Evolutionary conservation across 35 echinoderm and acorn worm genomes (phyloP), one percentile per base, ranked within the genome.

Genomic region (Lytechinus pictus): DNA sequence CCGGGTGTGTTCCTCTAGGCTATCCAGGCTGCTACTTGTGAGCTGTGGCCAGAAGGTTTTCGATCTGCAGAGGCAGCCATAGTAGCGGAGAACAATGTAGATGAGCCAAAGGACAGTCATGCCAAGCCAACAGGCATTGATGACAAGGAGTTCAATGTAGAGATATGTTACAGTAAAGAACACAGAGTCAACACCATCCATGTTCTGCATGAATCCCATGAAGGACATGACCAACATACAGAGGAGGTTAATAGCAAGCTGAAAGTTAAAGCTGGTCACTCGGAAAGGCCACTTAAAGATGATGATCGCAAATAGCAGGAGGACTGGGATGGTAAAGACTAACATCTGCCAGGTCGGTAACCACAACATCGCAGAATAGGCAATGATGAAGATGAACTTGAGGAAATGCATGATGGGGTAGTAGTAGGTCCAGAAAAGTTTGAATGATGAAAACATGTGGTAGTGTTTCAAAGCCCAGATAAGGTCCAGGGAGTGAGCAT

Each of bases 341-440:
- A 92, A 79, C 79, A 97, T 97, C 95, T 99, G 98, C 95, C 95
- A 97, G 72, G 94, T 91, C 9, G 96, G 96, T 27, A 97, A 94
- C 95, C 94, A 95, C 28, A 99, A 89, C 90, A 99, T 87, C 5
- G 95, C 87, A 27, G 96, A 96, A 95, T 99, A 99, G 12, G 96
- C 91, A 12, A 96, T 72, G 24, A 99, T 86, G 52, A 99, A 89
- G 52, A 96, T 57, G 54, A 97, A 66, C 91, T 99, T 99, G 87
- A 99, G 53, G 29, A 99, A 97, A 54, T 96, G 95, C 89, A 98
- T 98, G 28, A 99, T 92, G 6, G 98, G 98, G 29, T 96, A 95
- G 91, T 98, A 99, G 86, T 99, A 99, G 4, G 86, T 94, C 98
- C 98, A 99, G 97, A 99, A 97, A 16, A 97, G 98, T 28, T 95